Base-by-base conservation (phyloP, 2,888 invertebrate species). In the Apamea crenata region DNA sequence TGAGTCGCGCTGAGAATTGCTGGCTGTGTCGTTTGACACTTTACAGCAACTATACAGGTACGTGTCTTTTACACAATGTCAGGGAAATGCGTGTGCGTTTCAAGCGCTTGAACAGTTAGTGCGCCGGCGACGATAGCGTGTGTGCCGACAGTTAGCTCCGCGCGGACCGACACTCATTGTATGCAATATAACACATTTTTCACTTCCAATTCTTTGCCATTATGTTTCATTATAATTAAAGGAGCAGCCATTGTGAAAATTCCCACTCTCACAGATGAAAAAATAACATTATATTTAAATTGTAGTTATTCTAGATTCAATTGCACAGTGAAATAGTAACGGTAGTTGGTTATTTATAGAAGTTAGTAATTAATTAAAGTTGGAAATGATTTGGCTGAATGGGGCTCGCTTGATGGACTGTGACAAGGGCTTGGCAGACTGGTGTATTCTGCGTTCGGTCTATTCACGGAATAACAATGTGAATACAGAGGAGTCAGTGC, bases 251-350 rank as follows among this genome's bases (percentile, higher is more conserved):
- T 94, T 94, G 94, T 93, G 90, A 91, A 92, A 90, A 92, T 94
- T 95, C 94, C 91, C 94, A 94, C 91, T 94, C 94, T 91, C 94
- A 94, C 93, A 93, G 86, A 81, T 82, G 84, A 92, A 94, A 93
- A 94, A 93, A 93, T 89, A 78, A 90, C 93, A 94, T 94, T 94
- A 92, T 66, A 93, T 94, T 93, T 90, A 91, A 94, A 94, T 94
- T 91, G 90, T 90, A 88, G 91, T 91, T 92, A 93, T 91, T 92
- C 91, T 90, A 92, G 89, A 93, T 92, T 92, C 91, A 91, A 91
- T 88, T 92, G 89, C 89, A 77, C 74, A 75, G 74, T 77, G 78
- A 78, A 78, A 85, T 71, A 87, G 73, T 76, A 85, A 77, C 78
- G 76, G 82, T 67, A 53, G 68, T 75, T 70, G 40, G 66, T 76